phyloP scores from a whole-genome alignment of 2,888 invertebrate genomes.

The Deilephila elpenor region DNA sequence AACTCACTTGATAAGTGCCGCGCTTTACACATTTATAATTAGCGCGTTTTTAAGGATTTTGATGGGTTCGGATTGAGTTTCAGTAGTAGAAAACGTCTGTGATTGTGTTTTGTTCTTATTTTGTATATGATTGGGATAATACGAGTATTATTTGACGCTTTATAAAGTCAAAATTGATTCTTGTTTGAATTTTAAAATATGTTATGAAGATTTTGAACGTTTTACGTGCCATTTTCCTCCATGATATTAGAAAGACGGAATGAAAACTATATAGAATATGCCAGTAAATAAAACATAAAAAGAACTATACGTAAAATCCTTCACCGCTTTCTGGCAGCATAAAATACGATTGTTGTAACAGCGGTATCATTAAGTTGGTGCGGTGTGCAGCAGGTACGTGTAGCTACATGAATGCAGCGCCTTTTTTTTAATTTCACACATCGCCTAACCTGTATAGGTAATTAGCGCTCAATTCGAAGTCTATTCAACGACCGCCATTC shows the following conservation, averaged over 20 bases:
- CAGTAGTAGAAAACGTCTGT: too few species aligned
- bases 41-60: constrained; percentile 1
- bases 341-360: constrained; percentile 14
- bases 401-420: constrained; percentile 42
- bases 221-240: too few species aligned
- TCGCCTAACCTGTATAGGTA: constrained; percentile 75
- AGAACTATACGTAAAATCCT: neutral
- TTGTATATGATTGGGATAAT: too few species aligned
- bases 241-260: too few species aligned
- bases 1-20: constrained; percentile 26
- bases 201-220: too few species aligned
- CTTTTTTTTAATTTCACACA: constrained; percentile 81
- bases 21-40: constrained; percentile 7
- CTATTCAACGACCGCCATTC: constrained; percentile 71
- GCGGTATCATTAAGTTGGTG: constrained; percentile 31
- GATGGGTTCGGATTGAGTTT: neutral
- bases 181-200: too few species aligned
- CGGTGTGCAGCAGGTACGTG: constrained; percentile 26
- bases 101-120: too few species aligned
- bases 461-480: constrained; percentile 79
- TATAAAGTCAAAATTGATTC: too few species aligned
- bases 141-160: too few species aligned
- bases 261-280: neutral
- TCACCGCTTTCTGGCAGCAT: neutral
- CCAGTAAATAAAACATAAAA: neutral